Conservation (phyloP, 2,888 invertebrate species). For the Agonopterix alstromeriana region DNA sequence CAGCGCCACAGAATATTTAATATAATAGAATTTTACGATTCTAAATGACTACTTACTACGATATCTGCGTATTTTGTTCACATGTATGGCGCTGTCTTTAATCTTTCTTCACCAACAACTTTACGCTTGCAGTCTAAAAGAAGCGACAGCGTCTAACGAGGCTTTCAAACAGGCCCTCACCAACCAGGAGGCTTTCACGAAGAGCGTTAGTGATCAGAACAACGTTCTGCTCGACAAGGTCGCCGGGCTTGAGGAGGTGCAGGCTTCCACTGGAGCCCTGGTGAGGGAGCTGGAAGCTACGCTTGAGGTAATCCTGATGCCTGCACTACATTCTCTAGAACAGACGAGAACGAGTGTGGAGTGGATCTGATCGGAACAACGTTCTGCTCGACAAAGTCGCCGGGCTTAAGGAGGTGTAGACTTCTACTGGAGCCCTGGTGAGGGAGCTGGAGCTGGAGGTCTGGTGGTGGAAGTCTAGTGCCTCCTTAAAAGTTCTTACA, state of each 20-base stretch:
- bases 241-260: slow-evolving; percentile 18
- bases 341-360: too few species aligned
- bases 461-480: too few species aligned
- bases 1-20: too few species aligned
- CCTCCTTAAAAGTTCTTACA: too few species aligned
- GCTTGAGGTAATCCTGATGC: slow-evolving; percentile 14
- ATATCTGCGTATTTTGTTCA: background rate
- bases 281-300: slow-evolving; percentile 13
- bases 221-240: slow-evolving; percentile 25
- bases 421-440: background rate
- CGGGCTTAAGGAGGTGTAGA: slow-evolving; percentile 16
- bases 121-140: slow-evolving; percentile 24
- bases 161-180: slow-evolving; percentile 27
- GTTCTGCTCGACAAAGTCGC: slow-evolving; percentile 25
- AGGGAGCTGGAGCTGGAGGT: slow-evolving; percentile 17
- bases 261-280: background rate
- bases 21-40: too few species aligned
- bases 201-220: slow-evolving; percentile 24
- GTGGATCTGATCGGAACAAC: slow-evolving; percentile 20
- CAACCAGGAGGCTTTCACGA: slow-evolving; percentile 30
- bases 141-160: slow-evolving; percentile 19
- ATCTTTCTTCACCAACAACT: background rate
- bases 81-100: background rate
- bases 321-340: too few species aligned
- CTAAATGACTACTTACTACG: too few species aligned